A percentile compares a stretch with the other conserved stretches of the same genome.
Conservation (phyloP, 2,113 vertebrate genomes). For the Silurus asotus region DNA sequence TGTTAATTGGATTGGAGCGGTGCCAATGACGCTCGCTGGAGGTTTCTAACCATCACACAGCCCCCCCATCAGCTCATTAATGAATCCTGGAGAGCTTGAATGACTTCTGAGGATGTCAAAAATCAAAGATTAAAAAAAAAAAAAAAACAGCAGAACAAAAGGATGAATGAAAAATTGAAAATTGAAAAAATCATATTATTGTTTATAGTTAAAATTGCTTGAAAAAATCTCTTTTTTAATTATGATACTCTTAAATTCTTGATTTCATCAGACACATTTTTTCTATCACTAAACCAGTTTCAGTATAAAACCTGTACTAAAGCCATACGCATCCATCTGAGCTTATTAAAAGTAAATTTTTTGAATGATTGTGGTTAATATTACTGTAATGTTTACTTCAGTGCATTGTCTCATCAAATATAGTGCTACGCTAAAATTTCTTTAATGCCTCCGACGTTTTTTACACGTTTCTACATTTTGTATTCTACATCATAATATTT, state of each 20-base stretch:
- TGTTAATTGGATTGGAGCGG: conserved; percentile 20
- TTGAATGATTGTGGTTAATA: background rate
- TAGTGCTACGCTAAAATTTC: conserved; percentile 15
- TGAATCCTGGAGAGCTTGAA: conserved; percentile 2
- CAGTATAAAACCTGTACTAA: conserved; percentile 20
- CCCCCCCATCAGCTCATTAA: background rate
- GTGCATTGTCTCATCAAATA: background rate
- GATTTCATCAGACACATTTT: background rate
- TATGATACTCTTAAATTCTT: background rate
- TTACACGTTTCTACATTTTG: conserved; percentile 9
- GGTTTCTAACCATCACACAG: conserved; percentile 1
- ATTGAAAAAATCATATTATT: background rate
- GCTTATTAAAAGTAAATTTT: background rate
- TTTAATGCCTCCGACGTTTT: background rate
- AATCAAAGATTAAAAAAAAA: background rate
- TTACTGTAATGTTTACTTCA: background rate
- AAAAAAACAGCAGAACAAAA: background rate
- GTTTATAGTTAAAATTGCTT: background rate
- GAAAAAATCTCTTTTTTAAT: background rate
- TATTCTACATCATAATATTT: conserved; percentile 30
- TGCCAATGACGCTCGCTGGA: background rate
- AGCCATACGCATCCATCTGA: background rate
- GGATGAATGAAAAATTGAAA: conserved; percentile 8
- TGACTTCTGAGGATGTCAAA: background rate
- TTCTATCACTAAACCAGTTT: background rate